These are phyloP conservation scores for Nasonia vitripennis DNA, from an alignment of 1,140 invertebrate species.

Conservation along the genomic window DNA sequence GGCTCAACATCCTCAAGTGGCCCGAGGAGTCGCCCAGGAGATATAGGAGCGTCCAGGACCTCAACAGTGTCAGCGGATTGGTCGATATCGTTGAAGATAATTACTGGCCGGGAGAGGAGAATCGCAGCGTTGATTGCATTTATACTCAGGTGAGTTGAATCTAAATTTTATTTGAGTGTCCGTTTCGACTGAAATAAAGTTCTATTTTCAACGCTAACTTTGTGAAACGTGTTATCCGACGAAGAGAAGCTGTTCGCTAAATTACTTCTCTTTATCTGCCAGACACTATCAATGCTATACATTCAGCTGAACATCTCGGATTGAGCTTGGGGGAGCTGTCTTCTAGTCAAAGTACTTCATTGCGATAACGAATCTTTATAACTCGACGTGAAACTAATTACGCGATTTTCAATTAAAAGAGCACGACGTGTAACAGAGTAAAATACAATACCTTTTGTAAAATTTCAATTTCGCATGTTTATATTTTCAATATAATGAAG, in stretches of 20 bases:
- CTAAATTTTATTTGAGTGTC: too few relatives aligned
- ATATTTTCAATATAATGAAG: background rate
- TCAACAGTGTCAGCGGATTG: conserved; percentile 71
- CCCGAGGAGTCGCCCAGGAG: conserved; percentile 61
- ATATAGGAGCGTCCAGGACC: conserved; percentile 70
- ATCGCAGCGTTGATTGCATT: conserved; percentile 70
- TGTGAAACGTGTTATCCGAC: background rate
- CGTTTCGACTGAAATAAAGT: background rate
- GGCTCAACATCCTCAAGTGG: conserved; percentile 72
- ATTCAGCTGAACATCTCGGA: background rate
- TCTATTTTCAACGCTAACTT: background rate
- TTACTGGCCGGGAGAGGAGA: conserved; percentile 70
- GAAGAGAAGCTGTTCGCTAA: background rate
- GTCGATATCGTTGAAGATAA: conserved; percentile 72
- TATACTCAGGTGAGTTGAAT: conserved; percentile 68
- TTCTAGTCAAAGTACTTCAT: background rate
- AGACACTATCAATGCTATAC: background rate
- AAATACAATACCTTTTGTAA: background rate
- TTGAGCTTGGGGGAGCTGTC: background rate
- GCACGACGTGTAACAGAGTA: background rate
- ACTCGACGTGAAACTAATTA: background rate
- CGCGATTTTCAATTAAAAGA: background rate
- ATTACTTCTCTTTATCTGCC: background rate
- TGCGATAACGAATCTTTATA: too few relatives aligned
- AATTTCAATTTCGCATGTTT: too few relatives aligned